Base-by-base conservation (phyloP, 2,888 invertebrate species). In the Dynastes hyllus region DNA sequence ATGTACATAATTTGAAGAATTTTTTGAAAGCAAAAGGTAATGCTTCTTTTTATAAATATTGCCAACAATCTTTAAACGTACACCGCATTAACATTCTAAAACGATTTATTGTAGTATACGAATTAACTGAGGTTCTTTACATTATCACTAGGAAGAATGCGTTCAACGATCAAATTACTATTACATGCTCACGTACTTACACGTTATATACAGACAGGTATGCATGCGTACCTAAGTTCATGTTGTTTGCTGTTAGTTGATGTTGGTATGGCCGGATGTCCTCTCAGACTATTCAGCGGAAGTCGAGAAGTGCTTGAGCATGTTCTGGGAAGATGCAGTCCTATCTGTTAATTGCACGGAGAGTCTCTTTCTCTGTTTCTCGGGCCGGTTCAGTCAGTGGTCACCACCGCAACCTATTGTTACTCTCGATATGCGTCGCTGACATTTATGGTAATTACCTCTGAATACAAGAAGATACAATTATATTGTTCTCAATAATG, bases 251-350 rank as follows among this genome's bases (percentile, higher is more conserved):
- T 75, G 73, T 75, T 75, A 75, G 73, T 75, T 75, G 45, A 40
- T 53, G 45, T 13, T 53, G 55, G 70, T 65, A 77, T 77, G 78
- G 80, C 82, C 80, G 82, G 82, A 83, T 82, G 81, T 81, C 79
- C 82, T 82, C 82, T 83, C 80, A 81, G 81, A 80, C 79, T 80
- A 76, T 79, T 79, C 71, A 83, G 76, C 83, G 83, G 83, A 83
- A 82, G 83, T 82, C 76, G 79, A 78, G 81, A 82, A 83, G 83
- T 82, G 83, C 80, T 80, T 80, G 81, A 81, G 80, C 83, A 82
- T 83, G 83, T 83, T 82, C 82, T 82, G 80, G 81, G 81, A 81
- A 82, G 83, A 82, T 83, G 82, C 81, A 81, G 81, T 80, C 81
- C 79, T 81, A 81, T 81, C 83, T 82, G 80, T 80, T 83, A 83